Evolutionary conservation across 2,113 vertebrate species (phyloP).

Genomic region (Channa maculata): DNA sequence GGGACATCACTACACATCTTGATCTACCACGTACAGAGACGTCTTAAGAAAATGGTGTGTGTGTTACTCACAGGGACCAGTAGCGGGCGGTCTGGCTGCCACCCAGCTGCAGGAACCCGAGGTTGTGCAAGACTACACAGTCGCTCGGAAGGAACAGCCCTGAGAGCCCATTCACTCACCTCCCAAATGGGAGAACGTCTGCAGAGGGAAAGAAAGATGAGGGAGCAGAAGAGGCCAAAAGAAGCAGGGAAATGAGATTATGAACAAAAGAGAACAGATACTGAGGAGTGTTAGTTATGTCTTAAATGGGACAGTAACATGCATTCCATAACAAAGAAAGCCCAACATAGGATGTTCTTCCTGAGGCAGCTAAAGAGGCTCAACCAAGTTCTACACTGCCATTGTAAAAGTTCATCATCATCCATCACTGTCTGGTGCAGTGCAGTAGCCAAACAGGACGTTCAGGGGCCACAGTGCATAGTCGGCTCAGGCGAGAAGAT

Average conservation of each 20-base stretch:
- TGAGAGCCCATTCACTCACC: constrained; percentile 73
- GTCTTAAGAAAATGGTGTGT: background rate
- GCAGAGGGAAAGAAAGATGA: background rate
- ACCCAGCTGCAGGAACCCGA: constrained; percentile 53
- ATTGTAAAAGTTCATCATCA: too few relatives aligned
- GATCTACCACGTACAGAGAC: background rate
- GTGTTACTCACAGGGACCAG: constrained; percentile 65
- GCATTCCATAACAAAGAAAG: too few relatives aligned
- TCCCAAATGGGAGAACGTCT: constrained; percentile 74
- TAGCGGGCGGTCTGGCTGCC: constrained; percentile 66
- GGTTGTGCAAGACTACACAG: constrained; percentile 74
- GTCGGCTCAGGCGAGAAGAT: too few relatives aligned
- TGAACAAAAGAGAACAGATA: background rate
- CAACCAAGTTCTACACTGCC: too few relatives aligned
- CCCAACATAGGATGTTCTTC: too few relatives aligned
- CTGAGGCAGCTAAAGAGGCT: too few relatives aligned
- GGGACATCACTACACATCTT: too few relatives aligned
- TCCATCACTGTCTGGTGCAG: too few relatives aligned
- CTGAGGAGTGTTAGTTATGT: too few relatives aligned
- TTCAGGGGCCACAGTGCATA: too few relatives aligned
- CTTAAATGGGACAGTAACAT: too few relatives aligned
- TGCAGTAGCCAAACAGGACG: too few relatives aligned
- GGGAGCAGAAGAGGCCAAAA: background rate
- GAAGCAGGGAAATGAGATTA: background rate
- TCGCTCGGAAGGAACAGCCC: constrained; percentile 65